Base-by-base conservation (phyloP, 2,888 invertebrate genomes). In the Cheilosia impressa region DNA sequence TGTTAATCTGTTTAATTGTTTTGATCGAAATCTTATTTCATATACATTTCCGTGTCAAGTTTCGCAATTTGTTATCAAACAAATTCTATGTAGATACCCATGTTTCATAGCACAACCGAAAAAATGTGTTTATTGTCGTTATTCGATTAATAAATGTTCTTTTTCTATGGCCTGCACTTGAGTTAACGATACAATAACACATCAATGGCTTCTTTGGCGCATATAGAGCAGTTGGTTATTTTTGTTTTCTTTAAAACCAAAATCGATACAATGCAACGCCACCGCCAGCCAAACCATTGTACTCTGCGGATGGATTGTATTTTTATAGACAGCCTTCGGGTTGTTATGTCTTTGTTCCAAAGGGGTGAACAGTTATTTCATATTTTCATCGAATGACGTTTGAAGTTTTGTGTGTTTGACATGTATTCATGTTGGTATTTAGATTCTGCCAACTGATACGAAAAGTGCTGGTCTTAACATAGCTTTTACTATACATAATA, bases 141-240 rank as follows among this genome's bases (percentile, higher is more conserved):
- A 4, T 27, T 7, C 10, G 15, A 62, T 31, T 43, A 69, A 65
- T 76, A 58, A 76, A 69, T 75, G 7, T 75, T 81, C 63, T 47
- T 24, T 7, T 9, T 52, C 47, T 53, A 55, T 41, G 60, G 15
- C 38, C 34, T 82, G 66, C 77, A 72, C 66, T 57, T 73, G 68
- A 83, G 83, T 73, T 63, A 78, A 65, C 63, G 69, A 63, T 83
- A 58, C 62, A 78, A 75, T 63, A 52, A 50, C 83, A 83, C 83
- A 63, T 83, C 57, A 78, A 83, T 78, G 83, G 77, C 83, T 83
- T 83, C 83, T 43, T 50, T 57, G 19, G 57, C 57, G 69, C 63
- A 73, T 17, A 34, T 9, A 55, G 4, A 34, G 24, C 10, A 6
- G 62, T 52, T 53, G 47, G 45, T 15, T 45, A 45, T 68, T 58